Evolutionary conservation across 2,888 invertebrate genomes (phyloP), one percentile per base, ranked within the genome.

Genomic region (Ditula angustiorana): DNA sequence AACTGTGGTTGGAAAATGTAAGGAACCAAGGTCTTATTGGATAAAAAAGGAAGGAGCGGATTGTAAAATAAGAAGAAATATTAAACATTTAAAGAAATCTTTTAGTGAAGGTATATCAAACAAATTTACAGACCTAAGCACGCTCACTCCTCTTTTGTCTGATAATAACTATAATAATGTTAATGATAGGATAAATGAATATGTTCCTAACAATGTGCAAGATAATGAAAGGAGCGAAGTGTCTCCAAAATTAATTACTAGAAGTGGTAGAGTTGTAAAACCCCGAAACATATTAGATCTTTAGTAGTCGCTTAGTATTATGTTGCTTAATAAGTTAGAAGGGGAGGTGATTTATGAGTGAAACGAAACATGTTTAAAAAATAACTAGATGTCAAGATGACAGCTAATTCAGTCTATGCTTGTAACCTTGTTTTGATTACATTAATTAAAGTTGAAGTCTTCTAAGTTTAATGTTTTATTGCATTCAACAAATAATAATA

Each of bases 241-340:
- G 30, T 2, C 8, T 8, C 8, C 8, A 30, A 30, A n/a, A n/a
- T n/a, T 2, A 33, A 52, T 21, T 10, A 52, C 52, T 11, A 30
- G 52, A 33, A 52, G 52, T 21, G 52, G 52, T n/a, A 52, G 52
- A n/a, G n/a, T 52, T 35, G 30, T 52, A 8, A 52, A 33, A 21
- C 52, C 52, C 21, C 30, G 21, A n/a, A n/a, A n/a, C n/a, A n/a
- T n/a, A n/a, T n/a, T n/a, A n/a, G n/a, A n/a, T n/a, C n/a, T n/a
- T n/a, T n/a, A n/a, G n/a, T n/a, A n/a, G n/a, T n/a, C n/a, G n/a
- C n/a, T n/a, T n/a, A n/a, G n/a, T n/a, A n/a, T n/a, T n/a, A n/a
- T n/a, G n/a, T n/a, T n/a, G n/a, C n/a, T n/a, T n/a, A n/a, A n/a
- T n/a, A n/a, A n/a, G n/a, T n/a, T n/a, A n/a, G n/a, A n/a, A n/a